Percentiles rank a stretch among this genome's conserved stretches.
Evolutionary conservation across 2,888 invertebrate species (phyloP).

Genomic region (Mechanitis messenoides): DNA sequence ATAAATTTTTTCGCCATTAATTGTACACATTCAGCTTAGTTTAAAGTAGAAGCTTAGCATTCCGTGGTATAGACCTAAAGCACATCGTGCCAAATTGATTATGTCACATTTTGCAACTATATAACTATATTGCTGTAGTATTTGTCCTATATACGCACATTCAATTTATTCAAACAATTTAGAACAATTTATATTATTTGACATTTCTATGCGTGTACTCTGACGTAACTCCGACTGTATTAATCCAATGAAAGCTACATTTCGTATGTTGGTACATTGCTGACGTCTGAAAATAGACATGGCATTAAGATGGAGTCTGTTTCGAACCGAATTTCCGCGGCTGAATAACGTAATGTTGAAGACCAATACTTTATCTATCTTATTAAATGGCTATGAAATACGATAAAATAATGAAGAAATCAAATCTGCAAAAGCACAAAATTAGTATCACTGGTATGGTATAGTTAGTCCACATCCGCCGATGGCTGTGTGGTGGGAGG

Average conservation of each 20-base stretch:
- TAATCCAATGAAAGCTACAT: neutral
- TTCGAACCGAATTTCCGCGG: too few species aligned
- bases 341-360: neutral
- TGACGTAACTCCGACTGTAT: constrained; percentile 2
- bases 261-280: neutral
- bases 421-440: neutral
- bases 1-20: too few species aligned
- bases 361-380: too few species aligned
- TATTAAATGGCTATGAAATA: neutral
- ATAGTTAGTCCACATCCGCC: too few species aligned
- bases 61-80: too few species aligned
- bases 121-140: neutral
- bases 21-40: too few species aligned
- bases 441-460: neutral
- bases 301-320: constrained; percentile 6
- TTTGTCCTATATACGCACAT: constrained; percentile 8
- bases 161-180: constrained; percentile 19
- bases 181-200: constrained; percentile 14
- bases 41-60: too few species aligned
- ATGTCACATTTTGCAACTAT: too few species aligned
- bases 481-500: neutral
- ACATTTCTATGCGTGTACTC: neutral
- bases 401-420: constrained; percentile 3
- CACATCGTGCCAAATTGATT: too few species aligned
- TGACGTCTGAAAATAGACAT: constrained; percentile 14